Percentiles rank a stretch among this genome's conserved stretches.
Evolutionary conservation across 2,113 vertebrate genomes (phyloP).

Genomic region (Ceuthmochares aereus): DNA sequence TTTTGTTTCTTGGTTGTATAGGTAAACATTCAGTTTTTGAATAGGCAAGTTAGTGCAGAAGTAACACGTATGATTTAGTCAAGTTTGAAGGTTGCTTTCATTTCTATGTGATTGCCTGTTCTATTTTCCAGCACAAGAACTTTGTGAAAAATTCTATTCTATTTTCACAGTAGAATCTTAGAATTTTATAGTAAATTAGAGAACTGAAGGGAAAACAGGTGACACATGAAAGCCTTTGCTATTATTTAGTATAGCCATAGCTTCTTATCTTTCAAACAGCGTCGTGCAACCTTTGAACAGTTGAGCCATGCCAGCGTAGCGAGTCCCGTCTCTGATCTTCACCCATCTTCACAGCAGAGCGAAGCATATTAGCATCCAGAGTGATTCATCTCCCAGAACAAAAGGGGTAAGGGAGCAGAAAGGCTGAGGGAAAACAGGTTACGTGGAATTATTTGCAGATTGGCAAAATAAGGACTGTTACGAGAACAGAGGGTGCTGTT

Average conservation of each 20-base stretch:
- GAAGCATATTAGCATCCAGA: neutral
- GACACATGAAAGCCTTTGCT: conserved; percentile 30
- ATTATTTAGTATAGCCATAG: neutral
- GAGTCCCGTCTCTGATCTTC: neutral
- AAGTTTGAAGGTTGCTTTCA: neutral
- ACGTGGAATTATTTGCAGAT: neutral
- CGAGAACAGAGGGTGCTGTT: neutral
- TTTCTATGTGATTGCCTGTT: neutral
- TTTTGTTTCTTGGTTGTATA: conserved; percentile 7
- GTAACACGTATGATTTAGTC: neutral
- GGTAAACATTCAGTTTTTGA: neutral
- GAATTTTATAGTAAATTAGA: neutral
- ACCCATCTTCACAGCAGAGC: neutral
- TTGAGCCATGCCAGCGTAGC: neutral
- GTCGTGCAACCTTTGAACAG: neutral
- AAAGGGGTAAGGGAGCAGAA: neutral
- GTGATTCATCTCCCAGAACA: conserved; percentile 30
- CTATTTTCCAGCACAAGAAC: neutral
- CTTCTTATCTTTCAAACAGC: neutral
- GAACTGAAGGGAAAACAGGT: neutral
- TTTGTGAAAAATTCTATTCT: neutral
- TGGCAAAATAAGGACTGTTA: neutral
- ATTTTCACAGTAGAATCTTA: neutral
- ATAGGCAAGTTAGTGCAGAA: neutral
- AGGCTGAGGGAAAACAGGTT: neutral